phyloP scores from a whole-genome alignment of 1,140 invertebrate species.

The Linepithema humile region DNA sequence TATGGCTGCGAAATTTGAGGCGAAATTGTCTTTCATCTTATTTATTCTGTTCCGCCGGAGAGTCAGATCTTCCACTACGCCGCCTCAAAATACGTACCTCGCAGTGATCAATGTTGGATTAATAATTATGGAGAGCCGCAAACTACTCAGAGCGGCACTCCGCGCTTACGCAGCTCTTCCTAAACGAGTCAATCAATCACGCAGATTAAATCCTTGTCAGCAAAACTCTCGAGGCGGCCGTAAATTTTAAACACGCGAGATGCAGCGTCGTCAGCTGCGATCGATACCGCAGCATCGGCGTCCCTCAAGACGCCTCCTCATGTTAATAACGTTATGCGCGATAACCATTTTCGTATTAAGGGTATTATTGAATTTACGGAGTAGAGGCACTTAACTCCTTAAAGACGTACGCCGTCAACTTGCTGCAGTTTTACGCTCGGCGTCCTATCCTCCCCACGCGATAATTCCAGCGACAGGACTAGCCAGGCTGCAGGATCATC shows the following conservation, averaged over 20 bases:
- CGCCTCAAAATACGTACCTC: not conserved
- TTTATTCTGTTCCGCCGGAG: slow-evolving; percentile 1
- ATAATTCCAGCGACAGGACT: not conserved
- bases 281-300: slow-evolving; percentile 29
- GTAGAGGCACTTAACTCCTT: slow-evolving; percentile 23
- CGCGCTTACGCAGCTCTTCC: slow-evolving; percentile 43
- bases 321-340: slow-evolving; percentile 39
- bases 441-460: not conserved
- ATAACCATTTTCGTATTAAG: slow-evolving; percentile 46
- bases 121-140: slow-evolving; percentile 42
- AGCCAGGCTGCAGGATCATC: not conserved
- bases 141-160: not conserved
- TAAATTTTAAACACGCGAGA: slow-evolving; percentile 55
- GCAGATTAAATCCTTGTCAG: slow-evolving; percentile 60
- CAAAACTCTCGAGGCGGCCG: slow-evolving; percentile 46
- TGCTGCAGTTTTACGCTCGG: not conserved
- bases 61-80: not conserved
- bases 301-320: slow-evolving; percentile 27
- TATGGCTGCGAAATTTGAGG: not conserved
- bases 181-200: slow-evolving; percentile 59
- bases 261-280: slow-evolving; percentile 32
- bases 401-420: not conserved
- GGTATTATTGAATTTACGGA: slow-evolving; percentile 36
- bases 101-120: slow-evolving; percentile 27
- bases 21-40: not conserved